Evolutionary conservation across 2,888 invertebrate genomes (phyloP), one percentile per base, ranked within the genome.

Genomic region (Ophioninae sp.): DNA sequence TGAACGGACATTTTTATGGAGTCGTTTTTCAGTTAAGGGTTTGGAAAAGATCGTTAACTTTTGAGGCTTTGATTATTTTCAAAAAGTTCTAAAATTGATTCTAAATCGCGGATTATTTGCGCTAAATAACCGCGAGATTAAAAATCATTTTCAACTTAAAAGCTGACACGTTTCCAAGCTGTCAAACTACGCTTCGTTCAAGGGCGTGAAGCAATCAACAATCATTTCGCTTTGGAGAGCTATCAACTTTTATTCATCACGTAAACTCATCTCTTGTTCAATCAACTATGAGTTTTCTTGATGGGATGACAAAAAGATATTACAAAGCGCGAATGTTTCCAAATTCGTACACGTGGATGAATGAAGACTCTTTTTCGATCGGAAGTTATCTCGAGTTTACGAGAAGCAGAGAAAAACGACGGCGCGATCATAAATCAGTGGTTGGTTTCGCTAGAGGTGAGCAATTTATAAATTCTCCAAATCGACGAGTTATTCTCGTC

Each of bases 401-500:
- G 41, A 39, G 61, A 41, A 23, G 41, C 20, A 72, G 30, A 9
- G 61, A 37, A 61, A 51, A 20, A 58, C 13, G 56, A 41, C 23
- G 59, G 17, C 20, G 44, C 68, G 13, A 68, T 39, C 17, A 63
- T 72, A 65, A 10, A 63, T 80, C 63, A 51, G 20, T 76, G 61
- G 61, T 44, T 58, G 6, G 61, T 44, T 64, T 20, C 23, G n/a
- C 17, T 20, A 23, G 69, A 22, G 68, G 13, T 68, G 56, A 83
- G 76, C 20, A 76, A 67, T 51, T 79, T 79, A 61, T 81, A 83
- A 20, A 81, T 73, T 73, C 41, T 41, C 3, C 44, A 59, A 3
- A 81, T n/a, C 17, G 81, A 56, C 61, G 39, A n/a, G 58, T 79
- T 72, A 77, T 69, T 84, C 20, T 75, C 81, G 41, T 81, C 81